Percentiles rank a stretch among this genome's conserved stretches.
phyloP scores from a whole-genome alignment of 2,888 invertebrate genomes.

The Cheilosia soror region DNA sequence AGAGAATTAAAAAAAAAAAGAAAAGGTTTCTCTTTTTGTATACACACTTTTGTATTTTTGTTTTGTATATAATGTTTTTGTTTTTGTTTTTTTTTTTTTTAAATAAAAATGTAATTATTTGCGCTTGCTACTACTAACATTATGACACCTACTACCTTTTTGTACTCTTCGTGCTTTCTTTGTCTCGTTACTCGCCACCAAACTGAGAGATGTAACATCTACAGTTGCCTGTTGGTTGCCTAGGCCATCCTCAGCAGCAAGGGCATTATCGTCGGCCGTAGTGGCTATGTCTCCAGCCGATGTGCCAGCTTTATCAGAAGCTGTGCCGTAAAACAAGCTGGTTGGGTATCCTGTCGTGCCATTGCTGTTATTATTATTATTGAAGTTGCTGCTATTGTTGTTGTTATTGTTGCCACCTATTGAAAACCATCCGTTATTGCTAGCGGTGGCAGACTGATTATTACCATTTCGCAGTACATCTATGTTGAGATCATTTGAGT shows the following conservation, averaged over 20 bases:
- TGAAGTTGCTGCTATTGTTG: neutral
- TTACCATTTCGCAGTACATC: conserved; percentile 53
- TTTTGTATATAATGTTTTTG: conserved; percentile 24
- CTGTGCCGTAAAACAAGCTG: conserved; percentile 62
- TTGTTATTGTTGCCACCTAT: conserved; percentile 8
- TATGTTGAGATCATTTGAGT: conserved; percentile 70
- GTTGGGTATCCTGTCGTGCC: conserved; percentile 53
- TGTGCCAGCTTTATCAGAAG: conserved; percentile 51
- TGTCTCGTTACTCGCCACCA: conserved; percentile 79
- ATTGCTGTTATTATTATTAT: conserved; percentile 24
- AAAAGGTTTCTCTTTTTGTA: conserved; percentile 37
- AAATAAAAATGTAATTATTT: conserved; percentile 74
- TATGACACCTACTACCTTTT: conserved; percentile 83
- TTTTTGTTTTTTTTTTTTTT: conserved; percentile 28
- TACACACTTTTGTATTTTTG: conserved; percentile 49
- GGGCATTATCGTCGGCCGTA: conserved; percentile 20
- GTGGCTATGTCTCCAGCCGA: conserved; percentile 28
- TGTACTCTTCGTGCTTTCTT: conserved; percentile 84
- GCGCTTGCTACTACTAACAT: conserved; percentile 83
- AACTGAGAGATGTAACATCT: conserved; percentile 77
- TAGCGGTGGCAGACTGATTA: conserved; percentile 27
- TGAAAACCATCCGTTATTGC: conserved; percentile 54
- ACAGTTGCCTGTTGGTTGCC: conserved; percentile 56
- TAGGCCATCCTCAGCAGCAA: conserved; percentile 38
- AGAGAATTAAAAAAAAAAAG: conserved; percentile 35